Conservation (phyloP, 2,797 vertebrate species). For the Characodon lateralis region DNA sequence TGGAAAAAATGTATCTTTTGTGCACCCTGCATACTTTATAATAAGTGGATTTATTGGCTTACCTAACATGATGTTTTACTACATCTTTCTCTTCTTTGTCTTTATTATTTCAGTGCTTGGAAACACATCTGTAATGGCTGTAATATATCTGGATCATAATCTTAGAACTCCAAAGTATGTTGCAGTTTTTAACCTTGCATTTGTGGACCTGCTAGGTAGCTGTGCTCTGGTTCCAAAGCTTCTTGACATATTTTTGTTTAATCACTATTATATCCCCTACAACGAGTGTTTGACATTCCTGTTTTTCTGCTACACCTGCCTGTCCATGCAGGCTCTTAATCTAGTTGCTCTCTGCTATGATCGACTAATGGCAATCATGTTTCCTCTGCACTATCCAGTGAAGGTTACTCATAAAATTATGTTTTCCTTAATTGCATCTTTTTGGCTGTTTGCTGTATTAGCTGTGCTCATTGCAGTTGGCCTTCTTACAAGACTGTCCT, state of each 20-base stretch:
- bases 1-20: slow-evolving; percentile 57
- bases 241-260: slow-evolving; percentile 57
- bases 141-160: slow-evolving; percentile 44
- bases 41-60: slow-evolving; percentile 52
- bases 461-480: slow-evolving; percentile 13
- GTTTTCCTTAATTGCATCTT: slow-evolving; percentile 30
- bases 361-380: slow-evolving; percentile 64
- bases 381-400: slow-evolving; percentile 60
- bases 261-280: slow-evolving; percentile 37
- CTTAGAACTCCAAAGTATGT: slow-evolving; percentile 57
- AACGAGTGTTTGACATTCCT: slow-evolving; percentile 42
- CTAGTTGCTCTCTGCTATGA: slow-evolving; percentile 62
- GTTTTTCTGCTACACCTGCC: slow-evolving; percentile 47
- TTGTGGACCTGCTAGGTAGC: slow-evolving; percentile 50
- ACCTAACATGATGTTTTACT: slow-evolving; percentile 47
- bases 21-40: slow-evolving; percentile 57
- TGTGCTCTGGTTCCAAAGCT: slow-evolving; percentile 59
- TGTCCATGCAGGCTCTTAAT: slow-evolving; percentile 59
- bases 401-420: slow-evolving; percentile 54
- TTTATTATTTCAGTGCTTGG: slow-evolving; percentile 50
- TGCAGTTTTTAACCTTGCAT: slow-evolving; percentile 60
- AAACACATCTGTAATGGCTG: slow-evolving; percentile 49
- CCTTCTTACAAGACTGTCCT: slow-evolving; percentile 63
- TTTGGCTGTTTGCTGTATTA: slow-evolving; percentile 32
- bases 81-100: slow-evolving; percentile 39